Conservation (phyloP, 2,113 vertebrate species). For the Chascanopsetta lugubris region DNA sequence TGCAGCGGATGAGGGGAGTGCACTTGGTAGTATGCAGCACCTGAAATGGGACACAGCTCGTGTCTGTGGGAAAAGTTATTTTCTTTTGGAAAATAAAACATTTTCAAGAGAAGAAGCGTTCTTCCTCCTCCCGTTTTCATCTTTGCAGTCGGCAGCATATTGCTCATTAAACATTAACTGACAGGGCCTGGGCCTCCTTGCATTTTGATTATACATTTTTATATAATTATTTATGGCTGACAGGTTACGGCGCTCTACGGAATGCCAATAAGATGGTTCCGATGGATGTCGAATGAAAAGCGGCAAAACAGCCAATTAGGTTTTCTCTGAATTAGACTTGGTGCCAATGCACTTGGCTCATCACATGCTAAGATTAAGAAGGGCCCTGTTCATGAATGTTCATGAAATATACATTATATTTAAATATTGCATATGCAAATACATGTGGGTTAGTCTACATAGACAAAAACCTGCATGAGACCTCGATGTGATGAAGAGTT, state of each 20-base stretch:
- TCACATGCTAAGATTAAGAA: not conserved
- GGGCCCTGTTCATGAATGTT: no score
- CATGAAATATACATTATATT: not conserved
- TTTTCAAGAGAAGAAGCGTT: not conserved
- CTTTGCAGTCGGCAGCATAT: constrained; percentile 54
- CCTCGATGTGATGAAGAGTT: not conserved
- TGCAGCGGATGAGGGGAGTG: no score
- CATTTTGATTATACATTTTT: constrained; percentile 64
- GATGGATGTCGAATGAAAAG: constrained; percentile 29
- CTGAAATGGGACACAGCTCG: constrained; percentile 10
- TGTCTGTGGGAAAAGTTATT: no score
- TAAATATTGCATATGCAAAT: not conserved
- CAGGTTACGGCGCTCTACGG: constrained; percentile 29
- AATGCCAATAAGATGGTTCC: constrained; percentile 48
- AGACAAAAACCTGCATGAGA: not conserved
- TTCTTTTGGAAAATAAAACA: constrained; percentile 52
- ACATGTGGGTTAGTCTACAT: no score
- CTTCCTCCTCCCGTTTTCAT: constrained; percentile 54
- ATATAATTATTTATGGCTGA: constrained; percentile 51
- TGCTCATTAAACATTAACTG: constrained; percentile 78
- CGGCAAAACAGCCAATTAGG: constrained; percentile 20
- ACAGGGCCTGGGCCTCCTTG: constrained; percentile 47
- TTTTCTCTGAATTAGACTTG: constrained; percentile 12
- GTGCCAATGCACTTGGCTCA: not conserved
- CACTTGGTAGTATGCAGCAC: no score